Base-by-base conservation (phyloP, 2,888 invertebrate species). In the Hipparchia semele region DNA sequence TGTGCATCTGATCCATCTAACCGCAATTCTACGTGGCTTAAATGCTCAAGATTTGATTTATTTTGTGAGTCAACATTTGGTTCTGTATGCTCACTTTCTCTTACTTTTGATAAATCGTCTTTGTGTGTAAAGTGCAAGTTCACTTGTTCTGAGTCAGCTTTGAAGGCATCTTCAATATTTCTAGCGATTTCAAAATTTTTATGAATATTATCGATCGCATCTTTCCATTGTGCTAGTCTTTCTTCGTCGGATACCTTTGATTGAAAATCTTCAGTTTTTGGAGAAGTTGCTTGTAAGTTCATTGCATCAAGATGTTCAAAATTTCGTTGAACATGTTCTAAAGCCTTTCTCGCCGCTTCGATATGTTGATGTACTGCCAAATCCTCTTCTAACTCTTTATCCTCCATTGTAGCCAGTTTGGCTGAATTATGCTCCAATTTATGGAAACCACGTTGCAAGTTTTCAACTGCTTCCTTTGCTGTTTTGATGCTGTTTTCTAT, bases 401-500 rank as follows among this genome's bases (percentile, higher is more conserved):
- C 23, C 6, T 61, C 72, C 13, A 68, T 73, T n/a, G 72, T 75
- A 33, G 66, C 68, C 10, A 75, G 64, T 66, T 73, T 74, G n/a
- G 74, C 76, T 45, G 82, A 78, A 73, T 79, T 83, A 58, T 82
- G 78, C 71, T 91, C 88, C 56, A 86, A 85, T 75, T 82, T 86
- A 69, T 83, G 80, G 53, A 92, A 77, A 74, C 91, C 88, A 33
- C 82, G 84, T 78, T 91, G 89, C 46, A 93, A 79, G 71, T 84
- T 86, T 77, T 92, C 88, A n/a, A 92, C 87, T 2, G 91, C 92
- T 83, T 89, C 88, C 76, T 89, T 91, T 13, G 91, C 92, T 82
- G 88, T 84, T 72, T 84, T 84, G 70, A 92, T 87, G 73, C 86
- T 92, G n/a, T 86, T 82, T 77, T 90, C 86, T 80, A 92, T 85